Conservation (phyloP, 2,113 vertebrate species). For the Anas platyrhynchos region DNA sequence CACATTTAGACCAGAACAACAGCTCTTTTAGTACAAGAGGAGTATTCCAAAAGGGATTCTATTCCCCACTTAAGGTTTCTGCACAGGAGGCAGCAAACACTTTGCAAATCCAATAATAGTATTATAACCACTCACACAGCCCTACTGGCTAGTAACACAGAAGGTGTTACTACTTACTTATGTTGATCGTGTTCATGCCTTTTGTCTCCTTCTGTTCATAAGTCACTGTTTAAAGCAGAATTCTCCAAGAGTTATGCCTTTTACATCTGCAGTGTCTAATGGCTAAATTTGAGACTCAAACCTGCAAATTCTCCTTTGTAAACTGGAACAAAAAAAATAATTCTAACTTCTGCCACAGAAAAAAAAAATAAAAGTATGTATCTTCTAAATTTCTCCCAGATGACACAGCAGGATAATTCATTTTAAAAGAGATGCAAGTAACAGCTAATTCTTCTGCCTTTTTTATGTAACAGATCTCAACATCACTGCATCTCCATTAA, state of each 20-base stretch:
- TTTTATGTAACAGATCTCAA: neutral
- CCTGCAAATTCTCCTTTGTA: neutral
- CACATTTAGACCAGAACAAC: conserved; percentile 32
- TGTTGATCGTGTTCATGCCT: neutral
- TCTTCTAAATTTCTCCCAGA: neutral
- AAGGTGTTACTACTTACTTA: neutral
- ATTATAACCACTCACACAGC: neutral
- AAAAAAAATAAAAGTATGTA: neutral
- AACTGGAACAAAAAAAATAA: neutral
- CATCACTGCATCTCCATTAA: neutral
- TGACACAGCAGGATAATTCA: neutral
- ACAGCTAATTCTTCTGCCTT: neutral
- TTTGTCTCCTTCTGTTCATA: neutral
- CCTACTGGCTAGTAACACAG: neutral
- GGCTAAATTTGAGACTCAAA: neutral
- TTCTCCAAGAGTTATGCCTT: neutral
- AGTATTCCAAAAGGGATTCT: conserved; percentile 18
- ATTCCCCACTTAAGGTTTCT: neutral
- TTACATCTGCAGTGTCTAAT: neutral
- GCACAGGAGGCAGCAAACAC: neutral
- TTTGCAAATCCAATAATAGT: neutral
- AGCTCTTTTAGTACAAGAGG: neutral
- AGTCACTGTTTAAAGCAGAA: neutral
- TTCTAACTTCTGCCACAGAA: neutral
- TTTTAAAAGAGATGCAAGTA: neutral